phyloP scores from a whole-genome alignment of 1,140 invertebrate genomes.

The Bombus soroeensis region DNA sequence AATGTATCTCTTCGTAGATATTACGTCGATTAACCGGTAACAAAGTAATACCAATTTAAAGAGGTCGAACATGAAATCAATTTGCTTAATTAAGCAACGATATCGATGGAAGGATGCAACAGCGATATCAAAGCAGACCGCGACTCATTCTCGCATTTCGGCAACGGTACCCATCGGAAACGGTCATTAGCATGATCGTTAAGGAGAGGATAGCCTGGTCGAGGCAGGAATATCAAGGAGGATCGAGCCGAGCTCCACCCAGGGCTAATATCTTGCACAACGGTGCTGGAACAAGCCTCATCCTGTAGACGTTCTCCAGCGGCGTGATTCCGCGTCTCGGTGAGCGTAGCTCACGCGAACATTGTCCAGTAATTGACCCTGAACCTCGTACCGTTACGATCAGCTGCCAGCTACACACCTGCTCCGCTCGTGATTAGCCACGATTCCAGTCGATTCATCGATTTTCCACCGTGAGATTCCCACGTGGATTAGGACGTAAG shows the following conservation, averaged over 20 bases:
- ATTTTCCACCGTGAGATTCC: neutral
- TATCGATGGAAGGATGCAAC: too few relatives aligned
- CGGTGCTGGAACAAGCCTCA: neutral
- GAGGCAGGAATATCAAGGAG: neutral
- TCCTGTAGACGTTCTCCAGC: slow-evolving; percentile 7
- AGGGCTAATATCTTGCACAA: neutral
- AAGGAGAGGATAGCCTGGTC: neutral
- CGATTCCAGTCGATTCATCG: neutral
- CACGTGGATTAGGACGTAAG: neutral
- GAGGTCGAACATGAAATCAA: too few relatives aligned
- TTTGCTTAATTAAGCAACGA: too few relatives aligned
- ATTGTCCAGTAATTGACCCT: slow-evolving; percentile 35
- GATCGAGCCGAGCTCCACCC: neutral
- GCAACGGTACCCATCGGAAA: neutral
- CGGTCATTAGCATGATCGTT: neutral
- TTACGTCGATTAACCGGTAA: too few relatives aligned
- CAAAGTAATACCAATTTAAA: too few relatives aligned
- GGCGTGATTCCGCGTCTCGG: slow-evolving; percentile 12
- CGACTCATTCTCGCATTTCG: neutral
- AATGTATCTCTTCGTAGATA: too few relatives aligned
- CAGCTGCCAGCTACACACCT: slow-evolving; percentile 29
- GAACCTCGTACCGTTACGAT: slow-evolving; percentile 37
- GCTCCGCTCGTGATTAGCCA: slow-evolving; percentile 11
- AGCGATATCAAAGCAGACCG: neutral
- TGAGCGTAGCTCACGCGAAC: slow-evolving; percentile 19